A percentile compares a stretch with the other conserved stretches of the same genome.
These are phyloP conservation scores for Aix galericulata DNA, from an alignment of 2,113 vertebrate species.

Conservation along the genomic window DNA sequence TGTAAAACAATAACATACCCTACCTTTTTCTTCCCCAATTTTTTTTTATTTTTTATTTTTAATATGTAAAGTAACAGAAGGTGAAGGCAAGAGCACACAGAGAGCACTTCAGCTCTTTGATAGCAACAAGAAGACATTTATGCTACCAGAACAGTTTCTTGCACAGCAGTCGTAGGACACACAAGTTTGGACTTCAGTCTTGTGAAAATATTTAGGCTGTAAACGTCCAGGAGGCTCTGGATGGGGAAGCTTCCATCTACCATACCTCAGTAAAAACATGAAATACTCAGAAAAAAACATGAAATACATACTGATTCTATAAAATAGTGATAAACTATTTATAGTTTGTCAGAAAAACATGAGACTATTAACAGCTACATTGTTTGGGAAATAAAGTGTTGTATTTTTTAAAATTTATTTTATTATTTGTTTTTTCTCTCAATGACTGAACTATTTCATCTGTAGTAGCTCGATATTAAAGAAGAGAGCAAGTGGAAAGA, in stretches of 20 bases:
- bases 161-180: not conserved
- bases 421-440: not conserved
- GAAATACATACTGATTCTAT: not conserved
- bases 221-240: not conserved
- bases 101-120: not conserved
- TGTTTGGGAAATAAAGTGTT: not conserved
- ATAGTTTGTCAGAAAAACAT: not conserved
- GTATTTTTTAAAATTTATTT: too few species aligned
- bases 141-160: not conserved
- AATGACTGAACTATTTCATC: not conserved
- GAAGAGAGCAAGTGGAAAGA: not conserved
- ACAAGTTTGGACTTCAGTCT: not conserved
- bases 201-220: not conserved
- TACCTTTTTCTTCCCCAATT: not conserved
- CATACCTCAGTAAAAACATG: not conserved
- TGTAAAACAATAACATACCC: not conserved
- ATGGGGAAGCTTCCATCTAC: not conserved
- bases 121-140: not conserved
- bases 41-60: not conserved
- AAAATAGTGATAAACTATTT: not conserved
- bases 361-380: not conserved
- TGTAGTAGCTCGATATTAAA: not conserved
- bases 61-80: not conserved
- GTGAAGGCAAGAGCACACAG: not conserved
- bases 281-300: rapidly evolving